phyloP scores from a whole-genome alignment of 1,140 invertebrate genomes.

The Drosophila santomea region DNA sequence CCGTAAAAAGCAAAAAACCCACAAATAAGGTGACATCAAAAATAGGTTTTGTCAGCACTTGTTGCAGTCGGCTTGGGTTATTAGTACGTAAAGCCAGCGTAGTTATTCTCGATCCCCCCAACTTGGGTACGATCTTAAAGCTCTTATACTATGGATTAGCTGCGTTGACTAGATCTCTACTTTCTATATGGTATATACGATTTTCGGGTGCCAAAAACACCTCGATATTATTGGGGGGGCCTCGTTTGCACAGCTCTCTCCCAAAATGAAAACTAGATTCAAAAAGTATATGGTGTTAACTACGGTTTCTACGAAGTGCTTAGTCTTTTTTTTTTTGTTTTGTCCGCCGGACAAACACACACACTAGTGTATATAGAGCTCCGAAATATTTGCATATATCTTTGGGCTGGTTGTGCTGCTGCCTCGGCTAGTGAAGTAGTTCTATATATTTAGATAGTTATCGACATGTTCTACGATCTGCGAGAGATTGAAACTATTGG shows the following conservation, averaged over 20 bases:
- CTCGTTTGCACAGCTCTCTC: slow-evolving; percentile 52
- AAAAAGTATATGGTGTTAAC: slow-evolving; percentile 26
- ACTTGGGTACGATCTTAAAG: slow-evolving; percentile 20
- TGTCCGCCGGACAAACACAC: slow-evolving; percentile 35
- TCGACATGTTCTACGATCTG: slow-evolving; percentile 45
- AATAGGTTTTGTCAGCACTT: slow-evolving; percentile 39
- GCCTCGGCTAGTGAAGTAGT: slow-evolving; percentile 27
- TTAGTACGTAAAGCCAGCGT: slow-evolving; percentile 55
- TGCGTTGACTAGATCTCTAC: slow-evolving; percentile 44
- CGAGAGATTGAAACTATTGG: slow-evolving; percentile 34
- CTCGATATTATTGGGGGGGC: slow-evolving; percentile 41
- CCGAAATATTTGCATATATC: slow-evolving; percentile 73
- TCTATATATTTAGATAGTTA: slow-evolving; percentile 27
- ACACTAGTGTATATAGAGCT: slow-evolving; percentile 41
- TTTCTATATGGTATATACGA: slow-evolving; percentile 50
- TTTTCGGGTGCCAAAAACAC: slow-evolving; percentile 50
- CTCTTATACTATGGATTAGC: slow-evolving; percentile 40
- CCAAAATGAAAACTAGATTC: slow-evolving; percentile 4
- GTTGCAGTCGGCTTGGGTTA: slow-evolving; percentile 41
- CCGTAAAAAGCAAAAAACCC: slow-evolving; percentile 69
- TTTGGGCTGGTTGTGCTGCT: slow-evolving; percentile 45
- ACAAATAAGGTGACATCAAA: slow-evolving; percentile 54
- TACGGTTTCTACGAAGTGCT: slow-evolving; percentile 41
- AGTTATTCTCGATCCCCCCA: slow-evolving; percentile 35
- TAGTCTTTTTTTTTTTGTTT: background rate